These are phyloP conservation scores for Ornithorhynchus anatinus DNA, from an alignment of 2,113 vertebrate species.

Conservation along the genomic window DNA sequence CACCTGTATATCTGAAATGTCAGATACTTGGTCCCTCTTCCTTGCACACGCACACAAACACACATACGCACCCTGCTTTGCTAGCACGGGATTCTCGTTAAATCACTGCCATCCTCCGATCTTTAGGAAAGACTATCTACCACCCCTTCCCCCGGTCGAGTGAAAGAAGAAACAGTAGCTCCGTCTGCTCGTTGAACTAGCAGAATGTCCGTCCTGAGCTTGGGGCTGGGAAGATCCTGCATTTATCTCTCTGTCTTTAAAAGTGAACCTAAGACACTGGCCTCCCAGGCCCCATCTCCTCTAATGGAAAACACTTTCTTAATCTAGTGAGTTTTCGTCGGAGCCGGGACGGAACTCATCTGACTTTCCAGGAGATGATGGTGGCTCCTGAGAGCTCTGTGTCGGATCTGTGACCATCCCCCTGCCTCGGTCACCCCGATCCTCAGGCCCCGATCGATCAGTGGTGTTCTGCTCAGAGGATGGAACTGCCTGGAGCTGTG, in stretches of 20 bases:
- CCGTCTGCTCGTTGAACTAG: conserved; percentile 26
- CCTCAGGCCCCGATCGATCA: background rate
- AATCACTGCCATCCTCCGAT: conserved; percentile 46
- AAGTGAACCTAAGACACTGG: background rate
- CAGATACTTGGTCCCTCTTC: background rate
- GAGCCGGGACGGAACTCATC: background rate
- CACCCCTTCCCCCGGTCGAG: conserved; percentile 37
- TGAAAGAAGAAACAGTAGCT: conserved; percentile 31
- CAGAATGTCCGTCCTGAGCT: conserved; percentile 24
- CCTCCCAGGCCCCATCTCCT: background rate
- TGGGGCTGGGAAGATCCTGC: background rate
- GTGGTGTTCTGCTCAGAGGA: background rate
- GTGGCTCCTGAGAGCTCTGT: no score
- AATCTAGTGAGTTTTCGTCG: background rate
- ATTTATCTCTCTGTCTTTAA: conserved; percentile 45
- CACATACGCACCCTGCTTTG: no score
- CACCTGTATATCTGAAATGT: conserved; percentile 1
- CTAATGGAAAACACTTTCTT: conserved; percentile 32
- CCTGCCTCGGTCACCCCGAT: background rate
- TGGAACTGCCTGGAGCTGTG: conserved; percentile 46
- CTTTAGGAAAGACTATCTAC: conserved; percentile 26
- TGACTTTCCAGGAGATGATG: background rate
- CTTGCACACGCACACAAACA: no score
- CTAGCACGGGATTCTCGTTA: conserved; percentile 30
- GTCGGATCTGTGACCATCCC: background rate